Evolutionary conservation across 2,888 invertebrate genomes (phyloP).

Genomic region (Willowsia nigromaculata): DNA sequence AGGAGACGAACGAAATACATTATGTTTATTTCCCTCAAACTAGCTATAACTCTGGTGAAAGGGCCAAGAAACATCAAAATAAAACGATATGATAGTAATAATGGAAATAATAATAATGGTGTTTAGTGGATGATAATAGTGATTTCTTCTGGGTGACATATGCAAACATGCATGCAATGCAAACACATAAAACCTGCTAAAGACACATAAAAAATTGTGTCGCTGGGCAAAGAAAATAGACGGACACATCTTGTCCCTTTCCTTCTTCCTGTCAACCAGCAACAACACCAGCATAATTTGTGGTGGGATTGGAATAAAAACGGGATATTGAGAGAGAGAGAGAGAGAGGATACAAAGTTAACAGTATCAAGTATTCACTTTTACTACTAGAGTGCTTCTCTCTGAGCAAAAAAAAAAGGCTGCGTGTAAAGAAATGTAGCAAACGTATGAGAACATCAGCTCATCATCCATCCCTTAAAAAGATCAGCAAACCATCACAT

Average conservation of each 20-base stretch:
- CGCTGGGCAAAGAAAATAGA: background rate
- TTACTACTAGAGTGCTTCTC: no score
- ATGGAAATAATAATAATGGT: slow-evolving; percentile 25
- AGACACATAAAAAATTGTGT: background rate
- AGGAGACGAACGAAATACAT: slow-evolving; percentile 8
- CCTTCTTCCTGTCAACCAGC: slow-evolving; percentile 26
- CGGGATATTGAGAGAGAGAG: background rate
- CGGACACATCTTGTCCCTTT: slow-evolving; percentile 50
- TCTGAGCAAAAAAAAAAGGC: background rate
- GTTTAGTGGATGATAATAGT: slow-evolving; percentile 20
- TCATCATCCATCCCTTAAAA: slow-evolving; percentile 73
- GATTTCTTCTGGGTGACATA: slow-evolving; percentile 49
- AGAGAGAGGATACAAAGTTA: background rate
- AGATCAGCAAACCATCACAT: slow-evolving; percentile 73
- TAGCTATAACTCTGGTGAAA: background rate
- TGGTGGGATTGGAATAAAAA: background rate
- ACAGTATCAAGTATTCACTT: no score
- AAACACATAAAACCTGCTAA: slow-evolving; percentile 16
- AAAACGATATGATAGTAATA: background rate
- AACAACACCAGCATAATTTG: background rate
- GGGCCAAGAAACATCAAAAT: slow-evolving; percentile 1
- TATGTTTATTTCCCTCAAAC: background rate
- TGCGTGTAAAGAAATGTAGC: background rate
- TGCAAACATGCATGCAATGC: slow-evolving; percentile 50
- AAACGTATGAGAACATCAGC: slow-evolving; percentile 53